These are phyloP conservation scores for Caenorhabditis panamensis DNA, from an alignment of 2,888 invertebrate species.

Conservation along the genomic window DNA sequence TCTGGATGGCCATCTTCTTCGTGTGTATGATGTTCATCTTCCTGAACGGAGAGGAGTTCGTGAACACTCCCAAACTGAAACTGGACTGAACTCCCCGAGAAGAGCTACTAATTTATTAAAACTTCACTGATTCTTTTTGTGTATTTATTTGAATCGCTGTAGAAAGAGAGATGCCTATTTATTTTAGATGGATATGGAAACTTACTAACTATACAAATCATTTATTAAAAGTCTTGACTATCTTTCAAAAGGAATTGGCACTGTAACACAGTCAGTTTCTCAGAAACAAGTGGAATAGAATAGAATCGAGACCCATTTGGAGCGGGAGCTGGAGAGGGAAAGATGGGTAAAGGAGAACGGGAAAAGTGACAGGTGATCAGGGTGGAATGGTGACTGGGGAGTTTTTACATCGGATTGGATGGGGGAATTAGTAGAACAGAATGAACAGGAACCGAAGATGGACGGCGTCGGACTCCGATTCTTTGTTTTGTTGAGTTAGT, in stretches of 20 bases:
- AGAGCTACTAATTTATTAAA: neutral
- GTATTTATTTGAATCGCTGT: slow-evolving; percentile 26
- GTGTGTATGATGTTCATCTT: slow-evolving; percentile 87
- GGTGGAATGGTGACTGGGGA: neutral
- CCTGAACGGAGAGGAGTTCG: slow-evolving; percentile 93
- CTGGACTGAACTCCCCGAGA: slow-evolving; percentile 62
- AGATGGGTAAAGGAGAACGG: slow-evolving; percentile 30
- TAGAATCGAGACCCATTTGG: slow-evolving; percentile 47
- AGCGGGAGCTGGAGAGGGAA: slow-evolving; percentile 19
- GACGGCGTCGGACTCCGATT: slow-evolving; percentile 9
- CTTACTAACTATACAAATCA: slow-evolving; percentile 18
- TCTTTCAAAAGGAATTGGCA: slow-evolving; percentile 35
- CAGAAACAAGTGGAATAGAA: slow-evolving; percentile 22
- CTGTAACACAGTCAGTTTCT: slow-evolving; percentile 46
- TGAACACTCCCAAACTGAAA: slow-evolving; percentile 88
- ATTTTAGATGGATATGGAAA: slow-evolving; percentile 24
- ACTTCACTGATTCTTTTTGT: neutral
- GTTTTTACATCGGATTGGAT: slow-evolving; percentile 42
- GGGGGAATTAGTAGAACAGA: neutral
- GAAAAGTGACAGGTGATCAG: slow-evolving; percentile 30
- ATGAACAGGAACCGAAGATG: neutral
- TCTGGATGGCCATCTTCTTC: slow-evolving; percentile 78
- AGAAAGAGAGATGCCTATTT: slow-evolving; percentile 31
- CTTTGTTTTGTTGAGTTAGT: neutral
- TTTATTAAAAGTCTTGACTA: slow-evolving; percentile 30